phyloP scores from a whole-genome alignment of 2,113 vertebrate genomes.

The Rallus limicola region DNA sequence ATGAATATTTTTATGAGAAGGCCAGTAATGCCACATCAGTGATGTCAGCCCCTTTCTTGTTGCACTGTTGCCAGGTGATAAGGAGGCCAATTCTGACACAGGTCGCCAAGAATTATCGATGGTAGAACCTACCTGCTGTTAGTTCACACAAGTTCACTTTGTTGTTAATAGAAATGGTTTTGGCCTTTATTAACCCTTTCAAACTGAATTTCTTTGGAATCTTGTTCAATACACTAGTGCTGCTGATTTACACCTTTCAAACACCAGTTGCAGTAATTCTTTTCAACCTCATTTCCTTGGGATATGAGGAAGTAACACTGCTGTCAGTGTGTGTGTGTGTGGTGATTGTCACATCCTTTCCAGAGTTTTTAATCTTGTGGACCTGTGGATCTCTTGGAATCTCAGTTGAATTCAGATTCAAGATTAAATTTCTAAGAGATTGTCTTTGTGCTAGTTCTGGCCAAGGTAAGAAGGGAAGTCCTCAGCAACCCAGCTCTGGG shows the following conservation, averaged over 20 bases:
- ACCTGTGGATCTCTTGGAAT: background rate
- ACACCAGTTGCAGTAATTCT: background rate
- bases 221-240: background rate
- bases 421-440: background rate
- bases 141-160: background rate
- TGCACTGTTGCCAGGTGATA: background rate
- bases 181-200: background rate
- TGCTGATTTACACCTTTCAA: background rate
- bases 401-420: background rate
- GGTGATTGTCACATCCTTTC: fast-evolving
- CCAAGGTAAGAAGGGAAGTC: background rate
- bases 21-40: background rate
- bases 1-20: background rate
- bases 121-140: background rate
- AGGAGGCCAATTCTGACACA: background rate
- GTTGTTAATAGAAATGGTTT: background rate
- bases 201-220: background rate
- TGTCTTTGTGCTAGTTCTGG: background rate
- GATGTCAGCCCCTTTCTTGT: background rate
- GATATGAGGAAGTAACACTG: background rate
- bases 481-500: background rate
- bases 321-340: background rate
- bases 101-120: background rate
- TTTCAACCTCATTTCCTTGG: background rate
- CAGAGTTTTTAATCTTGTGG: background rate